These are phyloP conservation scores for Apotomis turbidana DNA, from an alignment of 2,888 invertebrate species.

Conservation along the genomic window DNA sequence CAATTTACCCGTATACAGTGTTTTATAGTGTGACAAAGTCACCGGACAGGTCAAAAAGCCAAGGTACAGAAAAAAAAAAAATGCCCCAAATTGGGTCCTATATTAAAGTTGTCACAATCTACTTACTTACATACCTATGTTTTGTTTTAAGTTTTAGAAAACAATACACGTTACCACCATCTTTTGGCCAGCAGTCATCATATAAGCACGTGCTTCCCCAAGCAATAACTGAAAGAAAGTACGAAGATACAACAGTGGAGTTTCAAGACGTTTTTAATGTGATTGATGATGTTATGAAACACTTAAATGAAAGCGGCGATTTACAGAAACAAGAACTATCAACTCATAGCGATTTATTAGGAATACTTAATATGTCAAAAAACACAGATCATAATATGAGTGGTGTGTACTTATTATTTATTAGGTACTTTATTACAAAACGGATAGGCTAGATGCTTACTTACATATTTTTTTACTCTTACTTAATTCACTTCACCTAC, in stretches of 20 bases:
- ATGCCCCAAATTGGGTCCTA: too few relatives aligned
- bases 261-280: slow-evolving; percentile 39
- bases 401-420: slow-evolving; percentile 50
- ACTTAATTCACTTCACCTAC: too few relatives aligned
- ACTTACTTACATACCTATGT: not conserved
- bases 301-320: slow-evolving; percentile 48
- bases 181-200: not conserved
- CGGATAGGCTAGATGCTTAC: too few relatives aligned
- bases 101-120: not conserved
- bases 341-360: slow-evolving; percentile 39
- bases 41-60: too few relatives aligned
- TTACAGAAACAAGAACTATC: not conserved
- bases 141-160: slow-evolving; percentile 9
- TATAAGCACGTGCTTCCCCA: slow-evolving; percentile 45
- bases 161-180: not conserved
- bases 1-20: too few relatives aligned
- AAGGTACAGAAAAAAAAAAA: too few relatives aligned
- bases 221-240: slow-evolving; percentile 40
- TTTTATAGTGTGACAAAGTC: too few relatives aligned
- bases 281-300: slow-evolving; percentile 56
- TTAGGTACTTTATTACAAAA: too few relatives aligned
- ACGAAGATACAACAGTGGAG: slow-evolving; percentile 21
- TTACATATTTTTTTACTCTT: too few relatives aligned
- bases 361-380: slow-evolving; percentile 52
- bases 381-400: slow-evolving; percentile 55